These are phyloP conservation scores for Pachypanchax playfairii DNA, from an alignment of 2,113 vertebrate genomes.

Conservation along the genomic window DNA sequence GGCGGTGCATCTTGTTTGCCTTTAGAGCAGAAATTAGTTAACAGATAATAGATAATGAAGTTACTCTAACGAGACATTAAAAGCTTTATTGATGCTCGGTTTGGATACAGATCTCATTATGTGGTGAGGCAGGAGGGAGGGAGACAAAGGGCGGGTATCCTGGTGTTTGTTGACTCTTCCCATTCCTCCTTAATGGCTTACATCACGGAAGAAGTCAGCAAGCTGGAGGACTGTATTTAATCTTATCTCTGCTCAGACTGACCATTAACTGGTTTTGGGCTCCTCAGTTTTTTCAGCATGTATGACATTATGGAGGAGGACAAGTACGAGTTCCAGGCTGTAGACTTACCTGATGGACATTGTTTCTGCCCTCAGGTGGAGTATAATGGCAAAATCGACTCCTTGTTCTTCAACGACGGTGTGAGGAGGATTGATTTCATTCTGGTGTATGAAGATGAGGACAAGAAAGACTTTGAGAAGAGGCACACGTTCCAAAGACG, in stretches of 20 bases:
- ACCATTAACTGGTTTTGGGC: background rate
- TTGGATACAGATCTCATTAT: conserved; percentile 6
- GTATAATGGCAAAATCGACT: conserved; percentile 86
- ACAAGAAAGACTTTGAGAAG: conserved; percentile 83
- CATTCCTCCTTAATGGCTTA: conserved; percentile 4
- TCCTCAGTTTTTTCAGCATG: conserved; percentile 33
- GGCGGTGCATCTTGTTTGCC: no score
- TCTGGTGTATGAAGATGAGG: conserved; percentile 92
- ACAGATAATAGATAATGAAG: background rate
- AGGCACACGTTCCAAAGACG: conserved; percentile 75
- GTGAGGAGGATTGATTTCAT: conserved; percentile 89
- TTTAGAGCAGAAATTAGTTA: no score
- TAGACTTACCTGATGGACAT: conserved; percentile 18
- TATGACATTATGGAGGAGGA: conserved; percentile 67
- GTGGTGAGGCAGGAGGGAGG: conserved; percentile 10
- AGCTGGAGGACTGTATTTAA: background rate
- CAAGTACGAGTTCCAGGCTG: conserved; percentile 31
- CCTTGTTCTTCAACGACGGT: conserved; percentile 90
- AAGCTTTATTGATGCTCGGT: background rate
- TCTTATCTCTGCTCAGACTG: background rate
- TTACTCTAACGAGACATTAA: background rate
- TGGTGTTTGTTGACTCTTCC: conserved; percentile 54
- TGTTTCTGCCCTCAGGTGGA: conserved; percentile 79
- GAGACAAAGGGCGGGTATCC: conserved; percentile 29
- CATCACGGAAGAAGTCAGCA: conserved; percentile 3